phyloP scores from a whole-genome alignment of 2,888 invertebrate species.

The Agonum fuliginosum region DNA sequence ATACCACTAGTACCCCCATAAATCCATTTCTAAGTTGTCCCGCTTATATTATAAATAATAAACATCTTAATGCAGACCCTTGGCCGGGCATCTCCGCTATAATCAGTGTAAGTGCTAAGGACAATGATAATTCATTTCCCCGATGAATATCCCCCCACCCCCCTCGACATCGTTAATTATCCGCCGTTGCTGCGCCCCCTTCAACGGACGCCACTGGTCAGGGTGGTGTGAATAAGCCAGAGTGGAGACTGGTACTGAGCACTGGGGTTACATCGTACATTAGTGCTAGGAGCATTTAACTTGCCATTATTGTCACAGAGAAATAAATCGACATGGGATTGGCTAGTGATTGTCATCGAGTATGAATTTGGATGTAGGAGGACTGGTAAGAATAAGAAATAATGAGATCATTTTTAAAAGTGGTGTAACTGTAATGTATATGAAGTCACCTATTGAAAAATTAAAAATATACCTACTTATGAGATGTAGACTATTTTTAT shows the following conservation, averaged over 20 bases:
- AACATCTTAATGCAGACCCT: slow-evolving; percentile 35
- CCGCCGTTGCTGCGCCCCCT: neutral
- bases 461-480: too few species aligned
- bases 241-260: neutral
- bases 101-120: slow-evolving; percentile 52
- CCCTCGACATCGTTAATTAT: slow-evolving; percentile 47
- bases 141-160: slow-evolving; percentile 42
- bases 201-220: slow-evolving; percentile 4
- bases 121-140: slow-evolving; percentile 55
- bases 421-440: too few species aligned
- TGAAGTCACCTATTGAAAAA: too few species aligned
- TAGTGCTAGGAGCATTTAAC: neutral
- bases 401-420: too few species aligned
- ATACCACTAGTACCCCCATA: neutral
- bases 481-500: too few species aligned
- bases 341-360: neutral
- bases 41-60: slow-evolving; percentile 30
- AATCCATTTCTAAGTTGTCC: slow-evolving; percentile 16
- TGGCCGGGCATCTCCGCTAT: neutral
- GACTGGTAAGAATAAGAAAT: too few species aligned
- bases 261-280: neutral
- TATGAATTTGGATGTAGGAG: neutral
- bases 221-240: neutral
- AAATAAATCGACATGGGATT: neutral
- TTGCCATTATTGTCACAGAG: neutral